Conservation (phyloP, 2,113 vertebrate species). For the Grantiella picta region DNA sequence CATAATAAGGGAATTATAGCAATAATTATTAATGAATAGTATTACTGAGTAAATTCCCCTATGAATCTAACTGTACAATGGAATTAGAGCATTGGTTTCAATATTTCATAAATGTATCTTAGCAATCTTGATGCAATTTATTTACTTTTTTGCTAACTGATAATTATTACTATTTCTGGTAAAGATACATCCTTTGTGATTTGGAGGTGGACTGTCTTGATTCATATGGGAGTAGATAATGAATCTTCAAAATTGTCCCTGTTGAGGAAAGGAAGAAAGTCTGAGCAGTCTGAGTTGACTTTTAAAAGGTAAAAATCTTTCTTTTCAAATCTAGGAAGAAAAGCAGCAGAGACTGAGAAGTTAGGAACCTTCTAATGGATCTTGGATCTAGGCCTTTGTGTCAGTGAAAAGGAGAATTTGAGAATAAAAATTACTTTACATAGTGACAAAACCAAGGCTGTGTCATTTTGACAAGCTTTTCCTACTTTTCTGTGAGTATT, state of each 20-base stretch:
- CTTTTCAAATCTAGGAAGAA: neutral
- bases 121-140: neutral
- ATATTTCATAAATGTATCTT: neutral
- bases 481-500: neutral
- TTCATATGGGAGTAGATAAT: neutral
- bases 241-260: neutral
- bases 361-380: neutral
- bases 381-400: neutral
- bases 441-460: neutral
- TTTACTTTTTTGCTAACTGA: neutral
- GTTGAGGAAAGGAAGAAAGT: neutral
- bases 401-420: neutral
- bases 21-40: constrained; percentile 42
- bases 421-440: neutral
- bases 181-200: neutral
- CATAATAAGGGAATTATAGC: constrained; percentile 5
- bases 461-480: neutral
- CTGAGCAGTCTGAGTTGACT: neutral
- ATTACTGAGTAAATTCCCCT: neutral
- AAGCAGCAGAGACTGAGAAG: neutral
- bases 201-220: neutral
- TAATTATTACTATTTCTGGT: neutral
- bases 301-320: neutral
- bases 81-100: neutral
- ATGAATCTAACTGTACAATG: neutral